A percentile compares a stretch with the other conserved stretches of the same genome.
These are phyloP conservation scores for Drosophila gaucha DNA, from an alignment of 2,888 invertebrate genomes.

Conservation along the genomic window DNA sequence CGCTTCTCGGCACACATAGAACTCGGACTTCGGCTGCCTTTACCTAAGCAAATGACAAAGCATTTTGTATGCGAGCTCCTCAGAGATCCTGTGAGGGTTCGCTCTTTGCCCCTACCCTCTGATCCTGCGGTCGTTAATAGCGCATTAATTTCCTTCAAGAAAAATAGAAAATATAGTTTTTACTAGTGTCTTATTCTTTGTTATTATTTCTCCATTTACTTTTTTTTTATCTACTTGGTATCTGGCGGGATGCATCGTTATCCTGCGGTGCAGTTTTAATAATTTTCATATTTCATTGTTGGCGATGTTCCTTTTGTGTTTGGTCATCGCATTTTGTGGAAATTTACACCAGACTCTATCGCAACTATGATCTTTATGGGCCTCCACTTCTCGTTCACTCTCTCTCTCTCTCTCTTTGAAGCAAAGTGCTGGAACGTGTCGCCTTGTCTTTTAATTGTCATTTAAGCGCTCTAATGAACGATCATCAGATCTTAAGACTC, in stretches of 20 bases:
- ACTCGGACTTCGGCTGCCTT: constrained; percentile 3
- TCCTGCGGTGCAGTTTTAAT: constrained; percentile 57
- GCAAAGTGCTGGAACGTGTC: constrained; percentile 72
- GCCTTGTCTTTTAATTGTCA: constrained; percentile 58
- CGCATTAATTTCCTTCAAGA: constrained; percentile 53
- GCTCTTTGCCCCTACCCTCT: background rate
- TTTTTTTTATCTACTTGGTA: constrained; percentile 36
- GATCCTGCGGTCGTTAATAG: constrained; percentile 78
- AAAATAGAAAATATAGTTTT: constrained; percentile 12
- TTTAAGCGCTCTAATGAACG: constrained; percentile 64
- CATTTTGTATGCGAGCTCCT: constrained; percentile 48
- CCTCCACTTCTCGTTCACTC: background rate
- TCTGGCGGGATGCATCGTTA: constrained; percentile 52
- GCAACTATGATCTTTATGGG: constrained; percentile 44
- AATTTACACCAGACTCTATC: constrained; percentile 71
- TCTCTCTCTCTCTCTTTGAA: background rate
- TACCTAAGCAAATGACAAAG: constrained; percentile 64
- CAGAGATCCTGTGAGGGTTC: constrained; percentile 17
- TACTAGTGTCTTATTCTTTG: constrained; percentile 26
- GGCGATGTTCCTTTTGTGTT: constrained; percentile 57
- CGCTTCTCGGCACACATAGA: constrained; percentile 23
- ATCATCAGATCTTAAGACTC: constrained; percentile 1
- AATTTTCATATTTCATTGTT: constrained; percentile 75
- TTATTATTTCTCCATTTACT: constrained; percentile 40
- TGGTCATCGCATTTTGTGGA: constrained; percentile 77